Evolutionary conservation across 2,888 invertebrate genomes (phyloP).

Genomic region (Pollenia angustigena): DNA sequence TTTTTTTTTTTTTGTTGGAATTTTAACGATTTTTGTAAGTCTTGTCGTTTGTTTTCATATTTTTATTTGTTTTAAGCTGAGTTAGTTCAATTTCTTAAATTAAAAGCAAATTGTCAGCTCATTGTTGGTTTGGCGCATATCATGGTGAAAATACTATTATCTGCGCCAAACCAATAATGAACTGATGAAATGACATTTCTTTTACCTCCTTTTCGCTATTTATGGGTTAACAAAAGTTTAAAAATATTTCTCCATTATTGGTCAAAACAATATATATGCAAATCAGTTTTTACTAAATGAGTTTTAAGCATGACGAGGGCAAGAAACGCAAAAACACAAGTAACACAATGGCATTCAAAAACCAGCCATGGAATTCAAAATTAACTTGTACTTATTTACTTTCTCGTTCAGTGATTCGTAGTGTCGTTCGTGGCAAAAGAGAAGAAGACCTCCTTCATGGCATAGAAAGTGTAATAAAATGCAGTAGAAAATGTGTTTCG

Average conservation of each 20-base stretch:
- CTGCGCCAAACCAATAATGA: no score
- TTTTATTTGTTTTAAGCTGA: no score
- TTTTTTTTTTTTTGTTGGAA: no score
- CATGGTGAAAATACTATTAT: no score
- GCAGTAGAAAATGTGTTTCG: constrained; percentile 46
- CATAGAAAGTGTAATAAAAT: constrained; percentile 49
- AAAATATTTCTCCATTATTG: constrained; percentile 60
- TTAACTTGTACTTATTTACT: not conserved
- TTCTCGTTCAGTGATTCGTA: not conserved
- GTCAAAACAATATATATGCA: constrained; percentile 74
- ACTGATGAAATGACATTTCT: no score
- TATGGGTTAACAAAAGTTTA: constrained; percentile 36
- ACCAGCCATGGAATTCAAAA: constrained; percentile 22
- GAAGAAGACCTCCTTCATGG: not conserved
- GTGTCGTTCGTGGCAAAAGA: not conserved
- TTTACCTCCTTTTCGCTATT: not conserved
- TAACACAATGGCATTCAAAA: not conserved
- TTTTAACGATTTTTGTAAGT: no score
- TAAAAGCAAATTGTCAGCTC: no score
- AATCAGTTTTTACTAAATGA: constrained; percentile 64
- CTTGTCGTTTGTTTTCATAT: no score
- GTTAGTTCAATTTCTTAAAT: no score
- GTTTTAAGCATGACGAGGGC: constrained; percentile 34
- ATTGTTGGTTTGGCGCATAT: no score
- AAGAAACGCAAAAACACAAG: not conserved